Conservation (phyloP, 2,113 vertebrate genomes). For the Taxidea taxus region DNA sequence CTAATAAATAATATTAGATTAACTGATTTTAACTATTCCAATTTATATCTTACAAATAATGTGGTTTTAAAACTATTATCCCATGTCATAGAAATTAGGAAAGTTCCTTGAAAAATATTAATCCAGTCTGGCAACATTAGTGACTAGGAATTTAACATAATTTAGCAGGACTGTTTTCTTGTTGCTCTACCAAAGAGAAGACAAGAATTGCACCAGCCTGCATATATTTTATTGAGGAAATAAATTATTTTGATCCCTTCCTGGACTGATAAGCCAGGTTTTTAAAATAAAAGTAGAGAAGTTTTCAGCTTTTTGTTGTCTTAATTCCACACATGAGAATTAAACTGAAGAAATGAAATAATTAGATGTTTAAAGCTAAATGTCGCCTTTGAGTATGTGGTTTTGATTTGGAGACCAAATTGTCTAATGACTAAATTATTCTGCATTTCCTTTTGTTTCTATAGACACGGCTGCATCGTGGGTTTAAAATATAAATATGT, state of each 20-base stretch:
- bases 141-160: neutral
- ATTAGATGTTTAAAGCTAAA: conserved; percentile 36
- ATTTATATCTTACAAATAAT: neutral
- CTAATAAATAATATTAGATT: neutral
- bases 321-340: conserved; percentile 23
- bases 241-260: neutral
- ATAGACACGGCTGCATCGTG: neutral
- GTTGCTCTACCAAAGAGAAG: neutral
- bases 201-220: neutral
- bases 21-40: neutral
- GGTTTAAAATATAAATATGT: conserved; percentile 12
- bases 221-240: neutral
- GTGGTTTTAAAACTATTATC: neutral
- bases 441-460: conserved; percentile 30
- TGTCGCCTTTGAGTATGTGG: neutral
- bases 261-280: neutral
- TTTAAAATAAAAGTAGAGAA: neutral
- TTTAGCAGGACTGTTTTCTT: neutral
- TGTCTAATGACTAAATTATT: conserved; percentile 26
- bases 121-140: neutral
- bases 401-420: conserved; percentile 45
- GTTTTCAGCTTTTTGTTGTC: neutral
- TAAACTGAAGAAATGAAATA: conserved; percentile 31
- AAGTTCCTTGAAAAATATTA: neutral
- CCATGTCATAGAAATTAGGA: neutral